Conservation (phyloP, 2,113 vertebrate genomes). For the Ancistrus triradiatus region DNA sequence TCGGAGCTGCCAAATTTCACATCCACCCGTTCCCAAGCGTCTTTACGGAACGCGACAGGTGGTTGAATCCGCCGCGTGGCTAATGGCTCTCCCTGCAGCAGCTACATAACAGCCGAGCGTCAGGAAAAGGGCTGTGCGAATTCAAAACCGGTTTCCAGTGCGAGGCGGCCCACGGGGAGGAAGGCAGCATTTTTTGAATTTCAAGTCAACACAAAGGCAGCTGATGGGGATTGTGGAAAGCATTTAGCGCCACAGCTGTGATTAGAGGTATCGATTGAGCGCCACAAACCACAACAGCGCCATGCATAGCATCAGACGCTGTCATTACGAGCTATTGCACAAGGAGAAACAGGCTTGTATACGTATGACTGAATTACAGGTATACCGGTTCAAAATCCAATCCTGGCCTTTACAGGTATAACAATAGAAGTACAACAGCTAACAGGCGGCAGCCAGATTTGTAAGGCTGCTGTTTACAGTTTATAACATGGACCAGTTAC, state of each 20-base stretch:
- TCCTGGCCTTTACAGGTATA: too few species aligned
- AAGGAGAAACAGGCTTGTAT: slow-evolving; percentile 4
- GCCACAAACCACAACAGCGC: background rate
- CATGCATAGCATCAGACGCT: slow-evolving; percentile 6
- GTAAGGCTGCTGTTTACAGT: too few species aligned
- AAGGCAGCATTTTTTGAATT: slow-evolving; percentile 8
- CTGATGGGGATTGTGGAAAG: background rate
- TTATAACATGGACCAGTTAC: too few species aligned
- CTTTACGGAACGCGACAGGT: slow-evolving; percentile 32
- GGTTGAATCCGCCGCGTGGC: slow-evolving; percentile 6
- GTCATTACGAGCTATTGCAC: slow-evolving; percentile 5
- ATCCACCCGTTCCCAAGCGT: slow-evolving; percentile 13
- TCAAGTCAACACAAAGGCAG: background rate
- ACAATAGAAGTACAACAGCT: too few species aligned
- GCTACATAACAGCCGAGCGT: background rate
- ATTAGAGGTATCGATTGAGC: background rate
- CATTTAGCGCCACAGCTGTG: background rate
- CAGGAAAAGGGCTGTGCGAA: background rate
- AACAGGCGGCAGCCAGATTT: too few species aligned
- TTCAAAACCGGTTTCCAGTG: background rate
- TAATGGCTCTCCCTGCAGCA: slow-evolving; percentile 1
- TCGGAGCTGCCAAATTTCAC: slow-evolving; percentile 24
- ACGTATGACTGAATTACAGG: too few species aligned
- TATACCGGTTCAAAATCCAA: too few species aligned
- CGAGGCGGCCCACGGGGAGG: background rate